Evolutionary conservation across 2,888 invertebrate species (phyloP).

Genomic region (Meandrusa payeni): DNA sequence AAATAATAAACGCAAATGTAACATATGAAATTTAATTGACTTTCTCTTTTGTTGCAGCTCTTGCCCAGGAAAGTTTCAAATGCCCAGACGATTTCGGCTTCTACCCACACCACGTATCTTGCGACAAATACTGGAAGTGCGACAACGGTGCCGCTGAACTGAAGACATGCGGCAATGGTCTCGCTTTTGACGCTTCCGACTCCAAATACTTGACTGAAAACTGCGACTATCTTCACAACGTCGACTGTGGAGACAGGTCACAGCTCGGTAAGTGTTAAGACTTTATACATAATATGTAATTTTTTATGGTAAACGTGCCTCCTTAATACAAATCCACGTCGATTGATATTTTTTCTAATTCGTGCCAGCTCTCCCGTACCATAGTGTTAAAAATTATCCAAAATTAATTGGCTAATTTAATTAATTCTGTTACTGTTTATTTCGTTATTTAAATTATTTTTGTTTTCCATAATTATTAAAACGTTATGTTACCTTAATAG

Average conservation of each 20-base stretch:
- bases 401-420: too few relatives aligned
- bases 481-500: too few relatives aligned
- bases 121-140: conserved; percentile 98
- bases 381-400: too few relatives aligned
- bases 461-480: too few relatives aligned
- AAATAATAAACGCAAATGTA: neutral
- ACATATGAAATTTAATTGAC: neutral
- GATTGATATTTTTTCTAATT: too few relatives aligned
- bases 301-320: too few relatives aligned
- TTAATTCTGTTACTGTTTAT: too few relatives aligned
- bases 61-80: conserved; percentile 92
- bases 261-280: conserved; percentile 90
- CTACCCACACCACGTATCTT: conserved; percentile 93
- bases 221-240: conserved; percentile 97
- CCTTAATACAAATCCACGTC: too few relatives aligned
- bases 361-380: too few relatives aligned
- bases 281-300: too few relatives aligned
- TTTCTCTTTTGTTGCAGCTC: conserved; percentile 72
- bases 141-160: conserved; percentile 93
- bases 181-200: conserved; percentile 94
- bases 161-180: conserved; percentile 96
- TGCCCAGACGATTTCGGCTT: conserved; percentile 97
- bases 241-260: conserved; percentile 93
- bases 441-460: too few relatives aligned
- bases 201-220: conserved; percentile 95